Base-by-base conservation (phyloP, 1,140 invertebrate species). In the Glossosoma conforme region DNA sequence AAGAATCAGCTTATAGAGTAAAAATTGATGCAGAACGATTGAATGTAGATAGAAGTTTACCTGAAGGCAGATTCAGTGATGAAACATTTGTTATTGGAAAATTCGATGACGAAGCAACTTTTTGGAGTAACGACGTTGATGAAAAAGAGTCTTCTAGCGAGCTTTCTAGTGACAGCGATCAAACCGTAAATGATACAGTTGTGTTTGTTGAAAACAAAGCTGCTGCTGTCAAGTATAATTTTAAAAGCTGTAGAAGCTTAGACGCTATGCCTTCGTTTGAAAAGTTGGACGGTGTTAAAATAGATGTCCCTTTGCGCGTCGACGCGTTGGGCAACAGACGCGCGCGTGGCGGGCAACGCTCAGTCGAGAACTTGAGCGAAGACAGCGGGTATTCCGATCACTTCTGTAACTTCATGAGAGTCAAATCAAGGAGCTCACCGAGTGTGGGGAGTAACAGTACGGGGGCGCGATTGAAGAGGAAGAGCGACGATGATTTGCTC, bases 371-470 rank as follows among this genome's bases (percentile, higher is more conserved):
- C 72, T 67, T 86, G 28, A 85, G 83, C 58, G 84, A 86, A 61
- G 84, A 86, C 65, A 85, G 83, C 52, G 84, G 85, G 14, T 87
- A 85, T 66, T 82, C 84, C 49, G 81, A 84, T 58, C 76, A 78
- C 47, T 68, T 75, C 38, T 66, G 62, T 42, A 61, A 61, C 33
- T 61, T 66, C 55, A 52, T 65, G 17, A 64, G 64, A 19, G 58
- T 60, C 38, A 73, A 72, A 59, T 69, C 65, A 32, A 70, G 64
- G 53, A 75, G 68, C 36, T 68, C 70, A 48, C 64, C 69, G 47
- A 73, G 72, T 63, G 69, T 72, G 47, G 50, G 44, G 44, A 48
- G 22, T 5, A 22, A 52, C 21, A 18, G 21, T 28, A 9, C 62
- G 35, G 63, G 65, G 59, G 61, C 69, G 58, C 55, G 22, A 22